These are phyloP conservation scores for Benthosema pterotum DNA, from an alignment of 2,797 vertebrate genomes.

Conservation along the genomic window DNA sequence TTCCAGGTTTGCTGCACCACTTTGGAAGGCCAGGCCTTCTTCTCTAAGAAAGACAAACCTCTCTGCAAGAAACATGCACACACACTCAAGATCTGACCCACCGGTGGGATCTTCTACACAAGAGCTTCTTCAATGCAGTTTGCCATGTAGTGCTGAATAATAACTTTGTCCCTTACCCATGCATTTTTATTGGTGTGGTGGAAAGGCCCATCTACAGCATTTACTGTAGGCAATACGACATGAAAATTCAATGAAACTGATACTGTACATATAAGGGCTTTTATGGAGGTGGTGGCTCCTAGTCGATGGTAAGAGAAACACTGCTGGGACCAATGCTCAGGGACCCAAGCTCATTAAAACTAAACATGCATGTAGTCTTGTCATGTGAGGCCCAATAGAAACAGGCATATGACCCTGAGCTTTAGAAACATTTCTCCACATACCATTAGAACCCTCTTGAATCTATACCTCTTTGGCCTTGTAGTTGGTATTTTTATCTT, in stretches of 20 bases:
- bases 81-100: constrained; percentile 87
- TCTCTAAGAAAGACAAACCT: constrained; percentile 97
- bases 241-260: constrained; percentile 6
- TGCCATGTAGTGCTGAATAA: no score
- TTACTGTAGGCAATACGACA: constrained; percentile 13
- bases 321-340: not conserved
- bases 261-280: not conserved
- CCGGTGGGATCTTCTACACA: not conserved
- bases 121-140: no score
- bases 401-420: not conserved
- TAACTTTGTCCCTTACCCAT: not conserved
- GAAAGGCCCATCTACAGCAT: not conserved
- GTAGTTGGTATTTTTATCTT: not conserved
- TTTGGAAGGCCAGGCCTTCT: constrained; percentile 94
- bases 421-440: not conserved
- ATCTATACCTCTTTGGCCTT: not conserved
- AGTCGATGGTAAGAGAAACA: constrained; percentile 8
- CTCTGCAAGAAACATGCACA: constrained; percentile 98
- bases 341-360: not conserved
- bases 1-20: constrained; percentile 90
- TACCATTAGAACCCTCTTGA: not conserved
- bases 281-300: constrained; percentile 5
- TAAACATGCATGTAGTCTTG: not conserved
- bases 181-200: not conserved
- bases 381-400: not conserved